A percentile compares a stretch with the other conserved stretches of the same genome.
Evolutionary conservation across 2,888 invertebrate genomes (phyloP).

Genomic region (Drosophila engyochracea): DNA sequence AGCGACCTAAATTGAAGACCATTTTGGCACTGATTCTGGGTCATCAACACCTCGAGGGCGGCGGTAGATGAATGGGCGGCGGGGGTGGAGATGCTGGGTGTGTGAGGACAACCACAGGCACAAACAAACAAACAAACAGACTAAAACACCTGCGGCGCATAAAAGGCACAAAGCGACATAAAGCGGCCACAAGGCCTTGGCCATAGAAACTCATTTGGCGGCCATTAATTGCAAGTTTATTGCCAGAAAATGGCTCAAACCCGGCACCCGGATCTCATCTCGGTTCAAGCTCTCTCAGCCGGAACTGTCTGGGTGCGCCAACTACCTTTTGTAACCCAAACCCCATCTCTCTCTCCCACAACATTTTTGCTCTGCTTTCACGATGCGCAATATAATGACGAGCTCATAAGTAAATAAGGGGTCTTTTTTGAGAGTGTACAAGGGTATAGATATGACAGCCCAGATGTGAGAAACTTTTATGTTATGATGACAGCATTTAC

Average conservation of each 20-base stretch:
- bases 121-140: conserved; percentile 31
- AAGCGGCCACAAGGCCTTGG: conserved; percentile 37
- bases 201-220: conserved; percentile 61
- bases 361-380: conserved; percentile 26
- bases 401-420: conserved; percentile 31
- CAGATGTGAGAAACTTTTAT: conserved; percentile 35
- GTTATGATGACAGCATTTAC: conserved; percentile 40
- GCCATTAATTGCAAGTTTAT: conserved; percentile 74
- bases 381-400: conserved; percentile 60
- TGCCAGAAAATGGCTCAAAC: conserved; percentile 62
- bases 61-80: no score
- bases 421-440: conserved; percentile 13
- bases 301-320: conserved; percentile 8
- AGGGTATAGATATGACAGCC: conserved; percentile 1
- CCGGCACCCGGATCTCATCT: background rate
- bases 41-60: conserved; percentile 30
- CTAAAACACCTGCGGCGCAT: conserved; percentile 46
- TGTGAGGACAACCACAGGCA: conserved; percentile 10
- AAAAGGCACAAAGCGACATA: conserved; percentile 30
- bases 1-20: conserved; percentile 9
- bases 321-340: conserved; percentile 4
- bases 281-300: background rate
- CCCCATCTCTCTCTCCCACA: background rate
- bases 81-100: no score
- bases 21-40: conserved; percentile 24